Percentiles rank a stretch among this genome's conserved stretches.
Conservation (phyloP, 1,140 invertebrate genomes). For the Medauroidea extradentata region DNA sequence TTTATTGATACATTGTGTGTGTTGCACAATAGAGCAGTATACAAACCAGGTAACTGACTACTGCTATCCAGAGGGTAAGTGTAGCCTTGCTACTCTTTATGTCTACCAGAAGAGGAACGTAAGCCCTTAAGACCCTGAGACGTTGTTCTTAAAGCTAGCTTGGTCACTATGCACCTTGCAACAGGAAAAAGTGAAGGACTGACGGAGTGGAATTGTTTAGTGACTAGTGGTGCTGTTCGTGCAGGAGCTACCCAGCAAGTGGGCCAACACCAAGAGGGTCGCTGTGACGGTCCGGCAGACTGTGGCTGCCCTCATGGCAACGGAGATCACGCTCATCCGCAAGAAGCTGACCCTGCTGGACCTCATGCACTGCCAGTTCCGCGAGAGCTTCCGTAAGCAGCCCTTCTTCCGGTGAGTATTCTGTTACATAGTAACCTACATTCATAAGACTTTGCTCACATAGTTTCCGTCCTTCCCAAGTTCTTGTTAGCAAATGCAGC, state of each 20-base stretch:
- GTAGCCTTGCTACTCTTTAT: too few relatives aligned
- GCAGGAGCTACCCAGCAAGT: conserved; percentile 81
- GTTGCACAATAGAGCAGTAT: too few relatives aligned
- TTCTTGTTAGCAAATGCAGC: conserved; percentile 8
- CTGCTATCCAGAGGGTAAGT: too few relatives aligned
- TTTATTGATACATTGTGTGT: too few relatives aligned
- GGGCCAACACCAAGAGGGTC: conserved; percentile 82
- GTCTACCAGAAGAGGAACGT: too few relatives aligned
- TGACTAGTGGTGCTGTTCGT: conserved; percentile 49
- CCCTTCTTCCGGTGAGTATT: conserved; percentile 59
- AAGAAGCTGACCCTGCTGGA: conserved; percentile 73
- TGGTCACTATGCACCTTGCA: too few relatives aligned
- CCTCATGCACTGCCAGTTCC: conserved; percentile 67
- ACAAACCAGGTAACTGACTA: too few relatives aligned
- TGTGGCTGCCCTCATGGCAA: conserved; percentile 70
- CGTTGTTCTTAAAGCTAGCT: too few relatives aligned
- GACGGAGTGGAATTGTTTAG: too few relatives aligned
- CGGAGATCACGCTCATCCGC: conserved; percentile 60
- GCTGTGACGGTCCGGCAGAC: conserved; percentile 79
- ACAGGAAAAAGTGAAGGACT: too few relatives aligned
- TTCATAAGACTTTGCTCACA: neutral
- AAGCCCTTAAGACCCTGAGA: too few relatives aligned
- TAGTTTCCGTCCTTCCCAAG: neutral
- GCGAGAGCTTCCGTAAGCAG: conserved; percentile 65
- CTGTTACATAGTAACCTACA: neutral